phyloP scores from a whole-genome alignment of 2,888 invertebrate genomes.

The Agonum fuliginosum region DNA sequence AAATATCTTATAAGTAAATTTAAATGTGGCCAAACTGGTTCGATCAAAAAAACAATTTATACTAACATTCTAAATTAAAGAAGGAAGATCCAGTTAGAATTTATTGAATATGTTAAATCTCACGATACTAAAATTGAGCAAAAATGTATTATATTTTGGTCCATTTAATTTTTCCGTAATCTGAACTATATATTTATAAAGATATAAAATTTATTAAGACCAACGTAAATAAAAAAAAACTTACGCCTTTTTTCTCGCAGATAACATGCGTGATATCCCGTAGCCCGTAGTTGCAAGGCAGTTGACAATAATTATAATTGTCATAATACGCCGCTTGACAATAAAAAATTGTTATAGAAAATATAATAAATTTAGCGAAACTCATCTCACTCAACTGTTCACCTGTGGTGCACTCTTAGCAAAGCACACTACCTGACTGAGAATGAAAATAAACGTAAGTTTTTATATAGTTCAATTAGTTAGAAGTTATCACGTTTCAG shows the following conservation, averaged over 20 bases:
- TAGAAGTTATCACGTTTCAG: conserved; percentile 11
- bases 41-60: no score
- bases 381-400: neutral
- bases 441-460: neutral
- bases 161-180: no score
- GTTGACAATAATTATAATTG: conserved; percentile 11
- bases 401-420: no score
- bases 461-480: conserved; percentile 17
- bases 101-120: no score
- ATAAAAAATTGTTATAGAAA: neutral
- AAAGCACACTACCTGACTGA: neutral
- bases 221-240: conserved; percentile 2
- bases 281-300: conserved; percentile 7
- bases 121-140: no score
- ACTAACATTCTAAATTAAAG: no score
- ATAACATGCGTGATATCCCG: neutral
- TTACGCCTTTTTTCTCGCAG: conserved; percentile 6
- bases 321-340: neutral
- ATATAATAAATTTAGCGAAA: neutral
- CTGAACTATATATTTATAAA: no score
- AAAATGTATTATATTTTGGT: no score
- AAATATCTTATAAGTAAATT: no score
- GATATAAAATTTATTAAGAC: neutral
- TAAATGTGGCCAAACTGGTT: no score
- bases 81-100: no score